Evolutionary conservation across 1,140 invertebrate genomes (phyloP).

Genomic region (Diachasma alloeum): DNA sequence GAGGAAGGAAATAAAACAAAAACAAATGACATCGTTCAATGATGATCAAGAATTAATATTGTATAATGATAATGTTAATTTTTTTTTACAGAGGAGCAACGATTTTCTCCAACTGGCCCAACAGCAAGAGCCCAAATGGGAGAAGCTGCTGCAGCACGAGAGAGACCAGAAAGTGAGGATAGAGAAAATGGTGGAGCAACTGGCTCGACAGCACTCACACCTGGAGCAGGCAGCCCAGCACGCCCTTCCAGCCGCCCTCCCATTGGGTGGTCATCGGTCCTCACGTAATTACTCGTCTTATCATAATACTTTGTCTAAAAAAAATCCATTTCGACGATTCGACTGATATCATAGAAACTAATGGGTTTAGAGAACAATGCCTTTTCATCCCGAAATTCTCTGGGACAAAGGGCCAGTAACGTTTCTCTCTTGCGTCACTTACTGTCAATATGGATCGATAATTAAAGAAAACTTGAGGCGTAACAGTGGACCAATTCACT

Average conservation of each 20-base stretch:
- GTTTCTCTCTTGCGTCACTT: too few relatives aligned
- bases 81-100: conserved; percentile 77
- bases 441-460: too few relatives aligned
- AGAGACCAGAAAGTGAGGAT: conserved; percentile 92
- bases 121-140: conserved; percentile 88
- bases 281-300: conserved; percentile 59
- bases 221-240: conserved; percentile 84
- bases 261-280: conserved; percentile 47
- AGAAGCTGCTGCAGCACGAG: conserved; percentile 90
- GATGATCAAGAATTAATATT: too few relatives aligned
- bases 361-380: too few relatives aligned
- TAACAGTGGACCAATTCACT: too few relatives aligned
- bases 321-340: too few relatives aligned
- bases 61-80: background rate
- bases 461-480: too few relatives aligned
- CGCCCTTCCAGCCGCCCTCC: conserved; percentile 62
- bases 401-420: too few relatives aligned
- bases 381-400: too few relatives aligned
- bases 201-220: conserved; percentile 95
- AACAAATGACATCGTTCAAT: too few relatives aligned
- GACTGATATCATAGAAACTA: too few relatives aligned
- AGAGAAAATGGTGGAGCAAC: conserved; percentile 96
- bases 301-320: conserved; percentile 17
- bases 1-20: too few relatives aligned
- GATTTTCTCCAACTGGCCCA: conserved; percentile 90